Evolutionary conservation across 2,797 vertebrate species (phyloP).

Genomic region (Sebastes kiyomatsui): DNA sequence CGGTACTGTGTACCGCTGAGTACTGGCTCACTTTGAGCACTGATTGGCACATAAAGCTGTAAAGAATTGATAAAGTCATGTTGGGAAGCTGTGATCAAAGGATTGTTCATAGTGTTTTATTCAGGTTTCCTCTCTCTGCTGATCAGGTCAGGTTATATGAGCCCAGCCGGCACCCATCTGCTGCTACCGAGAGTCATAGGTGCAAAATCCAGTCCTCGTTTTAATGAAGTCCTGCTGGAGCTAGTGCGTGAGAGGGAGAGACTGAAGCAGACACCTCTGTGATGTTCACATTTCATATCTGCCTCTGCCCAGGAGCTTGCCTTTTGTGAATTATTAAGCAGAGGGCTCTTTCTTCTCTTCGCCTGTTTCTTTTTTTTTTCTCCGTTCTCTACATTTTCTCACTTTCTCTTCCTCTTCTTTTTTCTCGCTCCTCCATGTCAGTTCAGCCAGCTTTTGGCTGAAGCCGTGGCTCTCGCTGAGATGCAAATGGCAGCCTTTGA

Average conservation of each 20-base stretch:
- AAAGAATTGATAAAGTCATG: constrained; percentile 37
- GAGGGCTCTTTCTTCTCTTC: constrained; percentile 73
- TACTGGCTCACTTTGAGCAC: too few relatives aligned
- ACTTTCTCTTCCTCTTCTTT: constrained; percentile 24
- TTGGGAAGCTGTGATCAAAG: constrained; percentile 54
- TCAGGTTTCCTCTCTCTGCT: constrained; percentile 16
- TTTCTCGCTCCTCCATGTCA: constrained; percentile 58
- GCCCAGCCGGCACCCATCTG: constrained; percentile 37
- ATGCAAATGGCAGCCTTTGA: constrained; percentile 79
- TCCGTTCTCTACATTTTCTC: constrained; percentile 28
- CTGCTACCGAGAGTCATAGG: constrained; percentile 32
- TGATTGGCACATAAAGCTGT: constrained; percentile 21
- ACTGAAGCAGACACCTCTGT: constrained; percentile 76
- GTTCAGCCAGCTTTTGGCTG: constrained; percentile 56
- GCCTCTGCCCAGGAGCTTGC: constrained; percentile 77
- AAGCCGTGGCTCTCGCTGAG: constrained; percentile 60
- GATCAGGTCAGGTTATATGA: constrained; percentile 43
- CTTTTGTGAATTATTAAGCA: constrained; percentile 84
- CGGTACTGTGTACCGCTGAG: too few relatives aligned
- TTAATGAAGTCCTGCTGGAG: constrained; percentile 78
- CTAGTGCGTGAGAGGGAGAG: constrained; percentile 45
- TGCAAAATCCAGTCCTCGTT: constrained; percentile 62
- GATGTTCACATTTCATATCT: constrained; percentile 83
- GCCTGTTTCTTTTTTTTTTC: constrained; percentile 36
- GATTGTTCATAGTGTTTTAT: constrained; percentile 17